Percentiles rank a stretch among this genome's conserved stretches.
phyloP scores from a whole-genome alignment of 2,113 vertebrate genomes.

The Xyliphius kryptos region DNA sequence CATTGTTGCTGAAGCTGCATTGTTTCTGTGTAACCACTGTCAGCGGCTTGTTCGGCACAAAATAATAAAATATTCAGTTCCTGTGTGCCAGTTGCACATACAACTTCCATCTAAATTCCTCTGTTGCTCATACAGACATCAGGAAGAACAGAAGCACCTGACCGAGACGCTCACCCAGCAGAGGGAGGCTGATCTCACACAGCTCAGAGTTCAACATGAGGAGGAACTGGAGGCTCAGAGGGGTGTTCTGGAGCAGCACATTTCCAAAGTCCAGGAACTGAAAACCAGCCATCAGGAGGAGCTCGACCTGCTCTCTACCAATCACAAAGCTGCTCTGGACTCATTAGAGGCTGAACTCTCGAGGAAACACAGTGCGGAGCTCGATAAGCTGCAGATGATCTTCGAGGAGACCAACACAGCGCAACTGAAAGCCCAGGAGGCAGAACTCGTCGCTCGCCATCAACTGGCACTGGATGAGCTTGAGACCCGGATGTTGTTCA shows the following conservation, averaged over 20 bases:
- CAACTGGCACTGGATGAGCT: conserved; percentile 65
- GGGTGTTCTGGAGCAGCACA: conserved; percentile 38
- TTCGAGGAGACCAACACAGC: conserved; percentile 55
- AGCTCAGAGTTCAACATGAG: conserved; percentile 49
- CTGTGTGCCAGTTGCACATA: no score
- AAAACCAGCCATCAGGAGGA: conserved; percentile 51
- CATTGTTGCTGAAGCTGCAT: no score
- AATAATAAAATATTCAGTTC: no score
- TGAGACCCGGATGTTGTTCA: conserved; percentile 70
- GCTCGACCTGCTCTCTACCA: conserved; percentile 43
- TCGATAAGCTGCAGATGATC: conserved; percentile 50
- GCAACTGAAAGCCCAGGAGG: conserved; percentile 61
- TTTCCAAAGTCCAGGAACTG: conserved; percentile 49
- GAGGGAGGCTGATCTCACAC: conserved; percentile 61
- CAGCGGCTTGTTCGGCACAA: no score
- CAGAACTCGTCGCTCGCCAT: conserved; percentile 64
- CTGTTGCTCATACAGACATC: conserved; percentile 60
- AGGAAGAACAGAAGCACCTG: conserved; percentile 64
- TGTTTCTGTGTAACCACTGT: no score
- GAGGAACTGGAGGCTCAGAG: conserved; percentile 42
- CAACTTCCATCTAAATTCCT: no score
- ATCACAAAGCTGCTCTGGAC: conserved; percentile 52
- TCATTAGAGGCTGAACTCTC: conserved; percentile 50
- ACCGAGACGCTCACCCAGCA: conserved; percentile 59
- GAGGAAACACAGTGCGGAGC: conserved; percentile 55